Conservation (phyloP, 2,888 invertebrate genomes). For the Caenorhabditis becei region DNA sequence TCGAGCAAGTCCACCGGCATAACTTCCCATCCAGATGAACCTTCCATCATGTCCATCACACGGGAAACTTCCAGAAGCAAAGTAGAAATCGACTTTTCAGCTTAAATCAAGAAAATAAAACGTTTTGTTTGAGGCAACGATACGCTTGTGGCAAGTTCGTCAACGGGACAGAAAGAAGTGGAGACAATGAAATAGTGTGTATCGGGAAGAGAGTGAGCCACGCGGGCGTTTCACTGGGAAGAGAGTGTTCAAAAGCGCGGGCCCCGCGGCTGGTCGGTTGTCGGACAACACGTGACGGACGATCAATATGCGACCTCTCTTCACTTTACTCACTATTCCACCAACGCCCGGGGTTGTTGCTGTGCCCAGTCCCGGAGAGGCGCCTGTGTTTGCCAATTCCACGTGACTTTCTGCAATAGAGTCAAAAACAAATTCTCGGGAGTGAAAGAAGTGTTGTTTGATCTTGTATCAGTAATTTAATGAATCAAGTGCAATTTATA, state of each 20-base stretch:
- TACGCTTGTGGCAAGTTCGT: slow-evolving; percentile 47
- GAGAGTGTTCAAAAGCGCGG: slow-evolving; percentile 10
- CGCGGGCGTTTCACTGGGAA: slow-evolving; percentile 33
- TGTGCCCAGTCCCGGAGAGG: background rate
- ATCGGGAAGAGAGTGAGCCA: slow-evolving; percentile 5
- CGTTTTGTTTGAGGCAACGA: background rate
- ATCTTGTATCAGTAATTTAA: slow-evolving; percentile 13
- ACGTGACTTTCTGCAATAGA: slow-evolving; percentile 47
- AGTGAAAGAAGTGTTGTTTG: slow-evolving; percentile 9
- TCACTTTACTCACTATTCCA: slow-evolving; percentile 1
- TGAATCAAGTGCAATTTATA: slow-evolving; percentile 10
- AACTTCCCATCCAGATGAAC: slow-evolving; percentile 84
- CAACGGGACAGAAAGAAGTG: slow-evolving; percentile 3
- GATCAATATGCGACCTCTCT: slow-evolving; percentile 35
- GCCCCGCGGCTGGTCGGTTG: slow-evolving; percentile 12
- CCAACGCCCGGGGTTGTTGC: background rate
- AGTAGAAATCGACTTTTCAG: background rate
- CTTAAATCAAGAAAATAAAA: background rate
- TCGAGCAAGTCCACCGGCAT: slow-evolving; percentile 88
- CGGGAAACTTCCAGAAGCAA: background rate
- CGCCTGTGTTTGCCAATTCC: slow-evolving; percentile 35
- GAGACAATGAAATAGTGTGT: slow-evolving; percentile 23
- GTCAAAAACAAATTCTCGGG: slow-evolving; percentile 15
- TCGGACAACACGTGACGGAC: slow-evolving; percentile 5
- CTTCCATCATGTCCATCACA: slow-evolving; percentile 19